Conservation (phyloP, 2,113 vertebrate species). For the Ictalurus punctatus region DNA sequence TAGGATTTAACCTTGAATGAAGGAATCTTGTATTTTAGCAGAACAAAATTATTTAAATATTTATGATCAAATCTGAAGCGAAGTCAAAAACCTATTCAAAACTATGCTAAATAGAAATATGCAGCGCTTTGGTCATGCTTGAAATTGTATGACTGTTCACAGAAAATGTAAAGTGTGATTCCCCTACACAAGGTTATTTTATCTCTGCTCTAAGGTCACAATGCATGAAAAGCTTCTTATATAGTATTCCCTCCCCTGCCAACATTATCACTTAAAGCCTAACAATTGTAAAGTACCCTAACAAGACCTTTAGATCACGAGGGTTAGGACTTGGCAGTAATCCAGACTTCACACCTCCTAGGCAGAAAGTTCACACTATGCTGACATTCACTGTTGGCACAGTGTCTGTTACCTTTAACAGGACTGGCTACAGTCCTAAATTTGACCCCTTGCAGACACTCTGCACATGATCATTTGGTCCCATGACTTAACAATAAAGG, state of each 20-base stretch:
- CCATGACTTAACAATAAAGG: constrained; percentile 4
- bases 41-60: neutral
- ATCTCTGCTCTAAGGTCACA: neutral
- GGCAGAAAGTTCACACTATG: constrained; percentile 2
- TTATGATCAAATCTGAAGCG: neutral
- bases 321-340: neutral
- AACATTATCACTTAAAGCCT: neutral
- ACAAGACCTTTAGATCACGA: neutral
- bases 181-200: neutral
- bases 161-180: neutral
- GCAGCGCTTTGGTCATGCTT: neutral
- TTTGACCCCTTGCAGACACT: neutral
- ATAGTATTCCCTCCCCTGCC: neutral
- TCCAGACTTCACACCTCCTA: neutral
- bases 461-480: neutral
- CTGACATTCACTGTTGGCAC: constrained; percentile 30
- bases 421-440: constrained; percentile 2
- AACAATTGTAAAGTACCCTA: neutral
- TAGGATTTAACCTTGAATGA: neutral
- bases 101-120: neutral
- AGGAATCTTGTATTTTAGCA: neutral
- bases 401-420: constrained; percentile 11
- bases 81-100: neutral
- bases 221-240: neutral
- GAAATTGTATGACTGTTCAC: neutral